Evolutionary conservation across 2,888 invertebrate species (phyloP), one percentile per base, ranked within the genome.

Genomic region (Cynaeus angustus): DNA sequence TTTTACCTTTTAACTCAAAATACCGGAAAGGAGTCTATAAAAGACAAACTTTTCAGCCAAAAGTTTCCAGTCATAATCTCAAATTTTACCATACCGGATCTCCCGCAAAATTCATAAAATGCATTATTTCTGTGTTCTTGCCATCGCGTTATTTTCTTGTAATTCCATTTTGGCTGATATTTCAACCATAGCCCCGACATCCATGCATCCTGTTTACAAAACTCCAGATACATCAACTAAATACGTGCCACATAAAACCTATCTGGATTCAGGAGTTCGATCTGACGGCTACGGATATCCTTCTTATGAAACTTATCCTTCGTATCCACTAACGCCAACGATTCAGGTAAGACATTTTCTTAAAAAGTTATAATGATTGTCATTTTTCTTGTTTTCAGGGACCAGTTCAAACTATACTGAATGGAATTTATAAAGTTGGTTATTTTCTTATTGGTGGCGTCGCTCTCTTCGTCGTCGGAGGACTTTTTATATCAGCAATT

Each of bases 401-500:
- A 5, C 48, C 48, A 1, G 7, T 16, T 30, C 16, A n/a, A n/a
- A 21, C 33, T 0, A 14, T 26, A 5, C n/a, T 41, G 3, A 30
- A 2, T 10, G 10, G 3, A 2, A 6, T 58, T 8, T 41, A 6
- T 9, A 86, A 86, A 73, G 78, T 86, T 4, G 83, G 86, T 12
- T 80, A 86, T 10, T 84, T 86, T 16, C 71, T 87, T 0, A 45
- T 87, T 4, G 86, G 87, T 8, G 85, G 86, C 4, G 77, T 86
- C 7, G 82, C 80, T 7, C 79, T 88, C 3, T 77, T 89, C 3
- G 65, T 88, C 3, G 80, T 89, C 56, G 89, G 89, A 2, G 86
- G 87, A n/a, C 80, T 88, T 5, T 83, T 90, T 1, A 85, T 89
- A 0, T 85, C 89, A 0, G 87, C 89, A 0, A 82, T 91, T 0